Evolutionary conservation across 2,888 invertebrate genomes (phyloP).

Genomic region (Sinohyriopsis cumingii): DNA sequence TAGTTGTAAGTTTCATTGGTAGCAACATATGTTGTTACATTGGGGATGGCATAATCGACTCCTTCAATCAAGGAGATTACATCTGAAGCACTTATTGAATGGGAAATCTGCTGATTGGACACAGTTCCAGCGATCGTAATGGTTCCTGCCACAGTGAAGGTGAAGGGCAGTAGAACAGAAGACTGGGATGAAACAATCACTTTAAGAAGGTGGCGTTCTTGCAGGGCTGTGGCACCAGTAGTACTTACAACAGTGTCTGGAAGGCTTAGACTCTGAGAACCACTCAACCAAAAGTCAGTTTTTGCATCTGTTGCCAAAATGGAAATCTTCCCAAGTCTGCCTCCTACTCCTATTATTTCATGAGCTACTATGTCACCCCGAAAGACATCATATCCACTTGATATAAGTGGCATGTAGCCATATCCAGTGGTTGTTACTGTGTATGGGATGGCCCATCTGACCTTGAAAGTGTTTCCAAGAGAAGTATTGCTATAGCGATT

Average conservation of each 20-base stretch:
- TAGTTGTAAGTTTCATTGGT: slow-evolving; percentile 29
- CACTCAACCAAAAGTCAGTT: background rate
- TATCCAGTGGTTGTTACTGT: slow-evolving; percentile 27
- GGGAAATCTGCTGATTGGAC: slow-evolving; percentile 10
- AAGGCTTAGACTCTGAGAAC: background rate
- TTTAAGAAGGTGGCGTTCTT: slow-evolving; percentile 11
- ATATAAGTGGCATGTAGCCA: slow-evolving; percentile 22
- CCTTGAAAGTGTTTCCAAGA: too few species aligned
- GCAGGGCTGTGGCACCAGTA: background rate
- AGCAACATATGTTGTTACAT: slow-evolving; percentile 30
- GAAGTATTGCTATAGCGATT: too few species aligned
- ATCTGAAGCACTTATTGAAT: slow-evolving; percentile 2
- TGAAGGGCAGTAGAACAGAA: slow-evolving; percentile 21
- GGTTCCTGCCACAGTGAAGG: slow-evolving; percentile 25
- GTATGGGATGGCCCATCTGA: too few species aligned
- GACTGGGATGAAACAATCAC: slow-evolving; percentile 11
- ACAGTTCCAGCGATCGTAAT: slow-evolving; percentile 21
- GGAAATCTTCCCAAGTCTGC: slow-evolving; percentile 6
- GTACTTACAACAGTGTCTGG: background rate
- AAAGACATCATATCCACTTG: slow-evolving; percentile 24
- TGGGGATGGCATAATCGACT: slow-evolving; percentile 52
- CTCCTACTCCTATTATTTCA: slow-evolving; percentile 18
- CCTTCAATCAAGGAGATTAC: slow-evolving; percentile 49
- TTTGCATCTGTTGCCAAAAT: slow-evolving; percentile 8
- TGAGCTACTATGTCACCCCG: slow-evolving; percentile 53